phyloP scores from a whole-genome alignment of 2,113 vertebrate species.

The Junco hyemalis region DNA sequence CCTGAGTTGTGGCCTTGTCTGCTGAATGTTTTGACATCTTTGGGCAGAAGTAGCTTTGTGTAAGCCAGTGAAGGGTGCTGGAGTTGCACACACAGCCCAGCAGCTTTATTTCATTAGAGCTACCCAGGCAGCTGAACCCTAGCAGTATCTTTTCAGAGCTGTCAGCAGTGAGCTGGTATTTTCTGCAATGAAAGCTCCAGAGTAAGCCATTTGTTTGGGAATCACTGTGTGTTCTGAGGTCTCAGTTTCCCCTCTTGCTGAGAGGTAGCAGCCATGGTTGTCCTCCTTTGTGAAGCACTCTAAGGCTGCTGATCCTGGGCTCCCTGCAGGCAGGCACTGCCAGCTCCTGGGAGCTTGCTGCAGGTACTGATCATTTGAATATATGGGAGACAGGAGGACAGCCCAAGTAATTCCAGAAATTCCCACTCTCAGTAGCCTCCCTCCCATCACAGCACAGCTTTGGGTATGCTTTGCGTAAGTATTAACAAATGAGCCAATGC shows the following conservation, averaged over 20 bases:
- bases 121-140: background rate
- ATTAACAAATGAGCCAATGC: conserved; percentile 57
- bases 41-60: background rate
- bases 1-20: background rate
- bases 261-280: background rate
- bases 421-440: background rate
- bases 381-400: fast-evolving
- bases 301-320: background rate
- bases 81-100: background rate
- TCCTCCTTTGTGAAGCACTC: background rate
- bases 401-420: background rate
- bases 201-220: background rate
- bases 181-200: background rate
- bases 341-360: background rate
- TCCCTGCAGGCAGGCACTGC: background rate
- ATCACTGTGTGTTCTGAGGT: background rate
- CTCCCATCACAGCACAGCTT: background rate
- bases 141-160: background rate
- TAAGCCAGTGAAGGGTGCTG: background rate
- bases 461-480: conserved; percentile 9
- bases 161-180: background rate
- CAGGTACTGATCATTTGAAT: background rate
- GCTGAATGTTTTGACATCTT: background rate
- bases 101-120: background rate
- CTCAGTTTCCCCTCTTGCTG: background rate